These are phyloP conservation scores for Chaetodon trifasciatus DNA, from an alignment of 2,797 vertebrate genomes.

Conservation along the genomic window DNA sequence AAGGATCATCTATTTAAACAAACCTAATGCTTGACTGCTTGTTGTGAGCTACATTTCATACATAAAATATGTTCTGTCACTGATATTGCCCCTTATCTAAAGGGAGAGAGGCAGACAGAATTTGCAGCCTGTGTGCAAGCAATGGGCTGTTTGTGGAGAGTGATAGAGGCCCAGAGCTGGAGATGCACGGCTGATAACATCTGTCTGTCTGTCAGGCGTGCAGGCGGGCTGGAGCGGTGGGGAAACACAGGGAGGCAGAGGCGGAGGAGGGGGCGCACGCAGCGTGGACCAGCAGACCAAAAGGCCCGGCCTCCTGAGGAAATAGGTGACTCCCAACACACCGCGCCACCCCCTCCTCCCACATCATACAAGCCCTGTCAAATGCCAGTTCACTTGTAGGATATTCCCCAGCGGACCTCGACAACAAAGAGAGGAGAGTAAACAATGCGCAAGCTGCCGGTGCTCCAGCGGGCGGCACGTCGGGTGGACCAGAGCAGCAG, in stretches of 20 bases:
- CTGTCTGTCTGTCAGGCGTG: constrained; percentile 87
- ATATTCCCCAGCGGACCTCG: constrained; percentile 71
- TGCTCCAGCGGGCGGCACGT: constrained; percentile 19
- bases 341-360: constrained; percentile 33
- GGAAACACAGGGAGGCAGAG: constrained; percentile 74
- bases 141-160: constrained; percentile 92
- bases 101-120: constrained; percentile 90
- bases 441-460: constrained; percentile 71
- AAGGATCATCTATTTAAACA: constrained; percentile 98
- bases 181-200: constrained; percentile 91
- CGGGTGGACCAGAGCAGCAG: constrained; percentile 34
- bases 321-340: constrained; percentile 79
- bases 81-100: constrained; percentile 97
- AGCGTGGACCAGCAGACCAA: constrained; percentile 67
- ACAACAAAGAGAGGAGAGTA: constrained; percentile 73
- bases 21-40: constrained; percentile 97
- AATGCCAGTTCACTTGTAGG: constrained; percentile 80
- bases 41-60: constrained; percentile 97
- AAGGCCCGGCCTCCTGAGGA: constrained; percentile 75
- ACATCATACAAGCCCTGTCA: constrained; percentile 71
- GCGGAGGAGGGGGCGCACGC: constrained; percentile 57
- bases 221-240: constrained; percentile 76
- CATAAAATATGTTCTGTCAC: constrained; percentile 99
- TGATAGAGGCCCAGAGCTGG: constrained; percentile 89
- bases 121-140: constrained; percentile 90